phyloP scores from a whole-genome alignment of 2,888 invertebrate species.

The Dendrolimus houi region DNA sequence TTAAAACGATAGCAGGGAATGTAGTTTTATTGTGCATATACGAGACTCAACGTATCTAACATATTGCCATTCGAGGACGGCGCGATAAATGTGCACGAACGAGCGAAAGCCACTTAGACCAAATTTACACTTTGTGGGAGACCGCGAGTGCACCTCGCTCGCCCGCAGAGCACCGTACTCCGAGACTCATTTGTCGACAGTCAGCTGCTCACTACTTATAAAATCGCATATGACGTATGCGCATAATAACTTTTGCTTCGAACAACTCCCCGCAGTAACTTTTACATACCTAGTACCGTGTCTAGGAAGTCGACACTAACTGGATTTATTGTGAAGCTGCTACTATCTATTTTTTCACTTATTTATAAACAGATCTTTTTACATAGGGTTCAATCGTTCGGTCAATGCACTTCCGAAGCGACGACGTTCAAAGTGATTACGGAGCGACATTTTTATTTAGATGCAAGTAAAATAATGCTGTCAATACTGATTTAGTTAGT shows the following conservation, averaged over 20 bases:
- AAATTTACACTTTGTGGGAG: constrained; percentile 75
- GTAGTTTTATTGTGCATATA: constrained; percentile 60
- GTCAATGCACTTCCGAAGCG: constrained; percentile 73
- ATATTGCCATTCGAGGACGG: constrained; percentile 52
- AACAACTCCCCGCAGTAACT: constrained; percentile 13
- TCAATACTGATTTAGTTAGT: constrained; percentile 19
- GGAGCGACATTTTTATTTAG: constrained; percentile 50
- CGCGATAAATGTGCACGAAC: constrained; percentile 65
- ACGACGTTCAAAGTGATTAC: constrained; percentile 57
- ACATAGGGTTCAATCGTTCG: constrained; percentile 63
- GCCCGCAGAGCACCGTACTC: constrained; percentile 27
- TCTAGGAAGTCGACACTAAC: constrained; percentile 8
- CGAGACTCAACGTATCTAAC: constrained; percentile 50
- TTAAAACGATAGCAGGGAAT: constrained; percentile 59
- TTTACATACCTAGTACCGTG: constrained; percentile 5
- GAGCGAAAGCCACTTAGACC: constrained; percentile 72
- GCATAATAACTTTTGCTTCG: constrained; percentile 18
- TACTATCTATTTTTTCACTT: constrained; percentile 19
- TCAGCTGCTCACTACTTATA: constrained; percentile 58
- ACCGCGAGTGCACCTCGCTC: constrained; percentile 45
- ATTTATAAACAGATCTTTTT: constrained; percentile 23
- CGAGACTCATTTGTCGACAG: constrained; percentile 30
- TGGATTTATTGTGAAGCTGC: background rate
- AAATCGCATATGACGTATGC: constrained; percentile 18
- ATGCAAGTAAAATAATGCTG: constrained; percentile 34